Evolutionary conservation across 2,888 invertebrate species (phyloP).

Genomic region (Pimpla rufipes): DNA sequence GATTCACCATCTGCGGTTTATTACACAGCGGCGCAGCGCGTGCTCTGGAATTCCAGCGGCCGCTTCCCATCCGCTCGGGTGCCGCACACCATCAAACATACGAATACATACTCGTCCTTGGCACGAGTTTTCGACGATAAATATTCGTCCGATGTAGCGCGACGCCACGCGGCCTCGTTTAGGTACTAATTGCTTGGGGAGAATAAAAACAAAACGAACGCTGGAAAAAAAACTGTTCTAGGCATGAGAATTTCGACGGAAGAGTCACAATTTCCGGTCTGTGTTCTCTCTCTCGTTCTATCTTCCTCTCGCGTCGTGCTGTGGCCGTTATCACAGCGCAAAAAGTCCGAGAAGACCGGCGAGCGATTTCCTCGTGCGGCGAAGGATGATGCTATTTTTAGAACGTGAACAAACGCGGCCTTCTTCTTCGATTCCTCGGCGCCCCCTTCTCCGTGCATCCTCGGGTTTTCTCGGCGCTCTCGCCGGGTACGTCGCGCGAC

Average conservation of each 20-base stretch:
- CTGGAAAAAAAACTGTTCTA: neutral
- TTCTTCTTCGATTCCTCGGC: constrained; percentile 63
- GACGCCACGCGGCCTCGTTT: neutral
- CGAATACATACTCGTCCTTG: neutral
- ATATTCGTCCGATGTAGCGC: neutral
- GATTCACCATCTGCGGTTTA: constrained; percentile 65
- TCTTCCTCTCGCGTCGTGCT: neutral
- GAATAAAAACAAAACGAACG: neutral
- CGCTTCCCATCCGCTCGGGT: constrained; percentile 25
- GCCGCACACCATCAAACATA: neutral
- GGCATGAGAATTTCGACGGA: neutral
- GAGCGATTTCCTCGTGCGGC: constrained; percentile 74
- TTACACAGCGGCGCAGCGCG: constrained; percentile 45
- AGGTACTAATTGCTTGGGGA: neutral
- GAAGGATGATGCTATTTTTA: constrained; percentile 77
- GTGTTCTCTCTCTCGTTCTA: neutral
- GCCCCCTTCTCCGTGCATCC: constrained; percentile 7
- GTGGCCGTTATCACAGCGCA: constrained; percentile 17
- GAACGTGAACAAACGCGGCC: constrained; percentile 73
- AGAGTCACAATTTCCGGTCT: constrained; percentile 24
- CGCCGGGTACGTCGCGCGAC: neutral
- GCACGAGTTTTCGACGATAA: neutral
- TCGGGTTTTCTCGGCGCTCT: neutral
- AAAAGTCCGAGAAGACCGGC: constrained; percentile 52
- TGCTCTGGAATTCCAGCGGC: constrained; percentile 57